Percentiles rank a stretch among this genome's conserved stretches.
Evolutionary conservation across 1,140 invertebrate species (phyloP).

Genomic region (Aphidius ervi): DNA sequence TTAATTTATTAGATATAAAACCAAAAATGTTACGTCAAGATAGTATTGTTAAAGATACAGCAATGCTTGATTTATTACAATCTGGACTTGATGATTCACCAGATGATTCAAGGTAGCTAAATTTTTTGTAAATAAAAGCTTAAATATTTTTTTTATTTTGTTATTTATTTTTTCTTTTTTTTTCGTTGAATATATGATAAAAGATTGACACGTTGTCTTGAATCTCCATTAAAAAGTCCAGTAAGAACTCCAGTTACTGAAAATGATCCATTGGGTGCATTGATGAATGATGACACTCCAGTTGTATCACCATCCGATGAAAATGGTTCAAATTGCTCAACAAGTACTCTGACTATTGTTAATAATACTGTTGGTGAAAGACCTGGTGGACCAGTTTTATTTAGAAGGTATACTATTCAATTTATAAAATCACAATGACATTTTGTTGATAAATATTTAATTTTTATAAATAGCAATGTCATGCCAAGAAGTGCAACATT

Average conservation of each 20-base stretch:
- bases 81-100: slow-evolving; percentile 41
- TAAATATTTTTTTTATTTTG: background rate
- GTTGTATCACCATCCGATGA: slow-evolving; percentile 51
- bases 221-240: slow-evolving; percentile 55
- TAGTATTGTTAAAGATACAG: slow-evolving; percentile 49
- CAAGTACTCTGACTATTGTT: slow-evolving; percentile 48
- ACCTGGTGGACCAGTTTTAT: slow-evolving; percentile 50
- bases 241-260: slow-evolving; percentile 78
- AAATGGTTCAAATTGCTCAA: slow-evolving; percentile 52
- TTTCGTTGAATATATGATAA: slow-evolving; percentile 1
- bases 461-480: slow-evolving; percentile 33
- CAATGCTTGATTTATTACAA: slow-evolving; percentile 34
- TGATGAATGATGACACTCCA: slow-evolving; percentile 58
- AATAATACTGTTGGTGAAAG: slow-evolving; percentile 46
- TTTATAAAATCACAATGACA: background rate
- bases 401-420: slow-evolving; percentile 38
- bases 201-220: slow-evolving; percentile 55
- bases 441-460: background rate
- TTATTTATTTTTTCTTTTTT: slow-evolving; percentile 8
- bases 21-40: slow-evolving; percentile 45
- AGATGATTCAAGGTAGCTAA: slow-evolving; percentile 41
- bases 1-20: slow-evolving; percentile 45
- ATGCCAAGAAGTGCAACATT: slow-evolving; percentile 49
- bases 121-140: no score
- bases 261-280: slow-evolving; percentile 85